A percentile compares a stretch with the other conserved stretches of the same genome.
These are phyloP conservation scores for Branchellion lobata DNA, from an alignment of 2,888 invertebrate species.

Conservation along the genomic window DNA sequence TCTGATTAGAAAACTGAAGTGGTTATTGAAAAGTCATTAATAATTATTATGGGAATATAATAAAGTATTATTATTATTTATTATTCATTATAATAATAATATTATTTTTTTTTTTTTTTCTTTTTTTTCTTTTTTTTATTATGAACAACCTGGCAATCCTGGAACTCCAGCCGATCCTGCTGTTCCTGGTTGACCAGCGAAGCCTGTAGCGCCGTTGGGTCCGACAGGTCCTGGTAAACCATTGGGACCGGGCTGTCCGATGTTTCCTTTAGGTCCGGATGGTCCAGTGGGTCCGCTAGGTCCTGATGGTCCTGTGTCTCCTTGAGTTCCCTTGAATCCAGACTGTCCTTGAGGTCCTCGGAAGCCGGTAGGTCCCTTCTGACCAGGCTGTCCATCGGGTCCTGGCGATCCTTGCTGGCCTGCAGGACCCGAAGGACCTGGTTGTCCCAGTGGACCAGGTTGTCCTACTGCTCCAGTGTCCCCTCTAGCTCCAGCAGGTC, in stretches of 20 bases:
- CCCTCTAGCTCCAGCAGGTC: constrained; percentile 45
- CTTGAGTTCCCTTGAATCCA: constrained; percentile 45
- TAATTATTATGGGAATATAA: no score
- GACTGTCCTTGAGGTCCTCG: constrained; percentile 46
- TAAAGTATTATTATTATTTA: neutral
- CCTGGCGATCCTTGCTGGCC: constrained; percentile 32
- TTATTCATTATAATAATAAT: neutral
- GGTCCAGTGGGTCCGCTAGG: constrained; percentile 41
- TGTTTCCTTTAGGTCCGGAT: constrained; percentile 1
- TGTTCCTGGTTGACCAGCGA: neutral
- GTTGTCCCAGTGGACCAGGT: constrained; percentile 59
- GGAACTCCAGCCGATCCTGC: neutral
- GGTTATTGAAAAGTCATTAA: no score
- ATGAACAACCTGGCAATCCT: constrained; percentile 22
- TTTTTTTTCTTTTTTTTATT: neutral
- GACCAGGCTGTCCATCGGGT: constrained; percentile 35
- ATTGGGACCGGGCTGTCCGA: neutral
- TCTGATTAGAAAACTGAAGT: neutral
- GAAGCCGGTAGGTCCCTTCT: constrained; percentile 45
- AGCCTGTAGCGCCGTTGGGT: neutral
- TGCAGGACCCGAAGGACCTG: constrained; percentile 64
- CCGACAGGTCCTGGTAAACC: constrained; percentile 10
- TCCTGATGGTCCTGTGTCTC: constrained; percentile 7
- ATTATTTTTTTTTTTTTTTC: neutral
- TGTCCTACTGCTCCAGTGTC: constrained; percentile 45